Evolutionary conservation across 1,140 invertebrate genomes (phyloP).

Genomic region (Platorchestia sp.): DNA sequence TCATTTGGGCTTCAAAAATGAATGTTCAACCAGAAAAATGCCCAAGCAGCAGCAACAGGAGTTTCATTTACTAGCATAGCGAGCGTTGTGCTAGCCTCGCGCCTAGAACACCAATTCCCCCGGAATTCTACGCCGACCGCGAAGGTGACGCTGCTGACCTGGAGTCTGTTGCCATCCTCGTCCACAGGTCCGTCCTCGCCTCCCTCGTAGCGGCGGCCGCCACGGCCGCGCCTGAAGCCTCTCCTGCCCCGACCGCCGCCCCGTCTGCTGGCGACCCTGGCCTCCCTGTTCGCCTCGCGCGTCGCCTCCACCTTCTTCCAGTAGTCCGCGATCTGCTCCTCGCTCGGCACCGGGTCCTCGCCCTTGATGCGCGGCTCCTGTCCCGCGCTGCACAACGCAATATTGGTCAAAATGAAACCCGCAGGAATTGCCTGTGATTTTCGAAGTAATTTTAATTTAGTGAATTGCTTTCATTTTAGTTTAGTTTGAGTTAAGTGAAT

Average conservation of each 20-base stretch:
- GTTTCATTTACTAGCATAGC: too few relatives aligned
- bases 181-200: neutral
- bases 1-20: too few relatives aligned
- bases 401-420: neutral
- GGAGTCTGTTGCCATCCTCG: constrained; percentile 50
- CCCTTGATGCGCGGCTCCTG: constrained; percentile 13
- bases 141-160: neutral
- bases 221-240: constrained; percentile 51
- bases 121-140: too few relatives aligned
- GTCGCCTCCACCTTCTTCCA: constrained; percentile 49
- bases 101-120: too few relatives aligned
- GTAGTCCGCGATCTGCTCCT: constrained; percentile 52
- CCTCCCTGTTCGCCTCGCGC: constrained; percentile 56
- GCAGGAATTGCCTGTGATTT: neutral
- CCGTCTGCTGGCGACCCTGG: constrained; percentile 38
- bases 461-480: neutral
- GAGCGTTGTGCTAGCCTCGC: too few relatives aligned
- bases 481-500: neutral
- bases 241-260: constrained; percentile 57
- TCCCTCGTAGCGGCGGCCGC: constrained; percentile 46
- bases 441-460: neutral
- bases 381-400: neutral
- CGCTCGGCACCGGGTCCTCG: constrained; percentile 55
- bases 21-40: too few relatives aligned
- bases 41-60: too few relatives aligned